Evolutionary conservation across 2,113 vertebrate species (phyloP).

Genomic region (Nipponia nippon): DNA sequence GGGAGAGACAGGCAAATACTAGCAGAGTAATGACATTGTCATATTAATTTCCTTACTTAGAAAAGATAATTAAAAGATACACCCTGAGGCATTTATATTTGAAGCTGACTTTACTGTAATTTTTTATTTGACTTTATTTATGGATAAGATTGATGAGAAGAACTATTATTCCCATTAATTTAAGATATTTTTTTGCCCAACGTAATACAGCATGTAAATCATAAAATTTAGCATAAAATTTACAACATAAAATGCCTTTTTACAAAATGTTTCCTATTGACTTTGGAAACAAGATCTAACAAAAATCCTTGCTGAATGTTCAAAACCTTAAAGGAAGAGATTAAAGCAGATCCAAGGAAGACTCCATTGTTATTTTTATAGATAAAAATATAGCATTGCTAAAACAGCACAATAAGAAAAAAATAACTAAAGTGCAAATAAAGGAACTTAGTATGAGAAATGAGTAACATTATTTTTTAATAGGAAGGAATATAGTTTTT

Average conservation of each 20-base stretch:
- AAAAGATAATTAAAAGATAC: constrained; percentile 15
- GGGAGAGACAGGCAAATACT: not conserved
- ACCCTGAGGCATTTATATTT: not conserved
- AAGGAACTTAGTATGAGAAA: not conserved
- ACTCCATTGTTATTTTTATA: not conserved
- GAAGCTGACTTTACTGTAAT: not conserved
- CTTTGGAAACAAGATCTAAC: not conserved
- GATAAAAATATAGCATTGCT: not conserved
- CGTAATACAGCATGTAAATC: not conserved
- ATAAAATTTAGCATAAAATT: not conserved
- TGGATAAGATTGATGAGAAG: not conserved
- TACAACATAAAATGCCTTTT: not conserved
- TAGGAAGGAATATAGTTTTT: not conserved
- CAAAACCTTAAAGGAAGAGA: not conserved
- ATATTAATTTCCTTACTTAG: constrained; percentile 21
- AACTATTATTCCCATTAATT: not conserved
- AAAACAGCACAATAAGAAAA: not conserved
- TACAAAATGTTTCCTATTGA: not conserved
- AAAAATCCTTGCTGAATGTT: not conserved
- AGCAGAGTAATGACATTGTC: not conserved
- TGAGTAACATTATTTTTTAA: not conserved
- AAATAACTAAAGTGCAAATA: not conserved
- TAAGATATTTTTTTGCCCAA: not conserved
- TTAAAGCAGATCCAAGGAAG: not conserved
- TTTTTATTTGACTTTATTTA: not conserved